phyloP scores from a whole-genome alignment of 2,113 vertebrate genomes.

The Romanogobio albipinnatus region DNA sequence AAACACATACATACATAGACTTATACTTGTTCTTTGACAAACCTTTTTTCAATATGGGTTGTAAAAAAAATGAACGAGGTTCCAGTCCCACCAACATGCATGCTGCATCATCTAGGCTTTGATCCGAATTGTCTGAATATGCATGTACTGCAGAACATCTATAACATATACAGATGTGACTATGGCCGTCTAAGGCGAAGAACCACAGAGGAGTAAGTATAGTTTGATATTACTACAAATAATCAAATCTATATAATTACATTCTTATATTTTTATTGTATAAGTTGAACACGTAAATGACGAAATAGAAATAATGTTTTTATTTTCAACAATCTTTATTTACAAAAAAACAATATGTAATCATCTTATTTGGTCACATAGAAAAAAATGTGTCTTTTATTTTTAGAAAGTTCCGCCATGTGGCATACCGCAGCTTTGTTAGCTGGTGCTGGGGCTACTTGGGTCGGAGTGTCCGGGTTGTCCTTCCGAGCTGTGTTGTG shows the following conservation, averaged over 20 bases:
- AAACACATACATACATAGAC: too few species aligned
- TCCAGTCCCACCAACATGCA: background rate
- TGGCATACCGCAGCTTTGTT: conserved; percentile 2
- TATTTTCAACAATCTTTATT: background rate
- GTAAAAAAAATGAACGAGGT: background rate
- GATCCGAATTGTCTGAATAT: background rate
- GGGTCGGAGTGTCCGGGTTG: background rate
- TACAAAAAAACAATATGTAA: background rate
- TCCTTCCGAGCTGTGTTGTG: background rate
- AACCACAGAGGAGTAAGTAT: background rate
- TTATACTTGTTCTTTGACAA: too few species aligned
- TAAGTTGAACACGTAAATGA: background rate
- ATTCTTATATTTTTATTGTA: too few species aligned
- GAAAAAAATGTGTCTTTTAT: background rate
- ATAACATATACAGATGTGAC: background rate
- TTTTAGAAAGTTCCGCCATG: background rate
- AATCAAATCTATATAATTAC: too few species aligned
- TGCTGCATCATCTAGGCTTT: background rate
- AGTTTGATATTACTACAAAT: background rate
- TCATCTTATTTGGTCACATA: background rate
- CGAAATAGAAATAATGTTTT: background rate
- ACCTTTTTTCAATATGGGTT: background rate
- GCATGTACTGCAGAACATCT: background rate
- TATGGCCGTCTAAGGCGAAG: background rate
- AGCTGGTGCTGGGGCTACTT: conserved; percentile 16